Base-by-base conservation (phyloP, 2,797 vertebrate species). In the Oryzias sinensis region DNA sequence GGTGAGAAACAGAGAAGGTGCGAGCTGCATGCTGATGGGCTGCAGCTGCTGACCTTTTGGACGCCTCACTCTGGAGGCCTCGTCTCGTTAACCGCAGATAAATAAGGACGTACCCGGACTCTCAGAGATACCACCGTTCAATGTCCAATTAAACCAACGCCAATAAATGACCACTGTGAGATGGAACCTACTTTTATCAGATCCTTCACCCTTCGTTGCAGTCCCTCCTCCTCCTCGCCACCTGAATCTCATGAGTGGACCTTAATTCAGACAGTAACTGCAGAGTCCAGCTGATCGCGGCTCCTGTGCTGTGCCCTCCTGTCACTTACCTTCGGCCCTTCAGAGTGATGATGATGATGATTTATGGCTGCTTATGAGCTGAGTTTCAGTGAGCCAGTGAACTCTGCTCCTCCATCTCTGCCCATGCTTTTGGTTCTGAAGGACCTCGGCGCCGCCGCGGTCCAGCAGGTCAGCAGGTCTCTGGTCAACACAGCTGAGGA, bases 311-410 rank as follows among this genome's bases (percentile, higher is more conserved):
- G 75, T 55, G 72, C 59, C 74, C 75, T 53, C 40, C 54, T 77
- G 83, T 76, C 66, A 69, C 65, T 59, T 79, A 79, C 67, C 76
- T 64, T 9, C 65, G 63, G 67, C 66, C 65, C 63, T 53, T 81
- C 72, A 65, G 62, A 72, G 70, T 80, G 70, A 83, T 74, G 77
- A 80, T 70, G 77, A 77, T 74, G 72, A 71, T 70, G 84, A 88
- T 80, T 48, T 63, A 80, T 69, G 74, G 59, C 43, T 74, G 63
- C 72, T 72, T 78, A 74, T 71, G 71, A 42, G 14, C 25, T 4
- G 44, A 37, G 69, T 46, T 78, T 74, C 63, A 72, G 71, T 58
- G 72, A 70, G 70, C 65, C 59, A 17, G 29, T 63, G 61, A 79
- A 69, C 70, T 69, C 27, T 60, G 76, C 66, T 67, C 65, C 61